Evolutionary conservation across 1,140 invertebrate genomes (phyloP).

Genomic region (Zaprionus capensis): DNA sequence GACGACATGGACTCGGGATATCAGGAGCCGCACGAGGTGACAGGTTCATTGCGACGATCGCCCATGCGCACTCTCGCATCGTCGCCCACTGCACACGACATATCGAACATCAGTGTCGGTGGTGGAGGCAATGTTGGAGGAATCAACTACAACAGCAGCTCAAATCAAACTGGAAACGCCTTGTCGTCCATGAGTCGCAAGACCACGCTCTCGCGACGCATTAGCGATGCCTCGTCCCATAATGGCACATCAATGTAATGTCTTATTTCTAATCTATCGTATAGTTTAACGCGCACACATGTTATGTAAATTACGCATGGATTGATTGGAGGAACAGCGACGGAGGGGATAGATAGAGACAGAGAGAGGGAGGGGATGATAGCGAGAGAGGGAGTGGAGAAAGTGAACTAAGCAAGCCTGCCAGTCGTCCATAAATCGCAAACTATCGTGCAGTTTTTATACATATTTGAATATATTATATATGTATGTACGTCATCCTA

Average conservation of each 20-base stretch:
- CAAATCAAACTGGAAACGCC: constrained; percentile 74
- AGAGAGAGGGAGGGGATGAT: background rate
- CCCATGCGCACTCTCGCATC: constrained; percentile 87
- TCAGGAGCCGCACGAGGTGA: constrained; percentile 84
- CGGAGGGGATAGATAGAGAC: background rate
- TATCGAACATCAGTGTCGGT: constrained; percentile 89
- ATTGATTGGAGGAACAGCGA: constrained; percentile 17
- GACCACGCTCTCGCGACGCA: constrained; percentile 86
- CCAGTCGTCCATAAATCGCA: constrained; percentile 30
- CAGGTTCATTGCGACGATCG: constrained; percentile 85
- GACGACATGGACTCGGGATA: constrained; percentile 86
- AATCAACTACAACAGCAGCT: constrained; percentile 83
- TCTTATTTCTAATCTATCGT: constrained; percentile 6
- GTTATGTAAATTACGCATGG: constrained; percentile 59
- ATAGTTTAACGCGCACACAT: constrained; percentile 33
- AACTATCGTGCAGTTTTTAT: constrained; percentile 34
- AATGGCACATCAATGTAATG: constrained; percentile 77
- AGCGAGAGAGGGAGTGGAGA: background rate
- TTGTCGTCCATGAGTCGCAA: constrained; percentile 84
- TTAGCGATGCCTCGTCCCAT: constrained; percentile 87
- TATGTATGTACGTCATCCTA: constrained; percentile 29
- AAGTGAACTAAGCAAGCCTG: constrained; percentile 5
- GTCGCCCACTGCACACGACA: constrained; percentile 91
- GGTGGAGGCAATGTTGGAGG: constrained; percentile 66
- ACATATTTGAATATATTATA: constrained; percentile 15